Base-by-base conservation (phyloP, 2,888 invertebrate species). In the Heliconius ismenius region DNA sequence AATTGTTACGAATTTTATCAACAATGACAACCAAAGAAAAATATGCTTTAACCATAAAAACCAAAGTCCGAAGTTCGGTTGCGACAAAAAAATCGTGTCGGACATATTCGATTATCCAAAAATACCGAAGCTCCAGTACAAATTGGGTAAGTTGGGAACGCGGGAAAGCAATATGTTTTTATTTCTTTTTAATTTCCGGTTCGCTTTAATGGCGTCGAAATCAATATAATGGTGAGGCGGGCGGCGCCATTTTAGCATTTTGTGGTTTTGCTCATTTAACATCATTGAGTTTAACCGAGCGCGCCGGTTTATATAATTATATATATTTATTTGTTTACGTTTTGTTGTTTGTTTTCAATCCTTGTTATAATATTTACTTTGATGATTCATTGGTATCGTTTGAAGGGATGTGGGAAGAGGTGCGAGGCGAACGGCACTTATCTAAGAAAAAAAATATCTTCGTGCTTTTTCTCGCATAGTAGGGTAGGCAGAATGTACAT, bases 131-230 rank as follows among this genome's bases (percentile, higher is more conserved):
- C 90, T 92, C 89, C 86, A 91, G 89, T 89, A 92, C 92, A 92
- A 93, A 92, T 92, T 93, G 92, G 91, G 88, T 88, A 92, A 92
- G 90, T 92, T 89, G 86, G 90, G 89, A 88, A 89, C 87, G 91
- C 92, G 91, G 92, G 92, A 91, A 92, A 90, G 92, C 92, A 92
- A 92, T 92, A 92, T 92, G 90, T 92, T 93, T 93, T 93, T 92
- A 92, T 92, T 92, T 91, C 92, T 93, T 92, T 93, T 93, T 92
- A 93, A 92, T 93, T 93, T 92, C 93, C 92, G 92, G 92, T 92
- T 89, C 89, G 91, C 88, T 92, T 91, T 92, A 92, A 93, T 93
- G 92, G 92, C 92, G 92, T 91, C 91, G 92, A 92, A 93, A 93
- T 92, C 92, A 92, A 93, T 93, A 93, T 93, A 90, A 92, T 92